These are phyloP conservation scores for Chaenodraco wilsoni DNA, from an alignment of 2,797 vertebrate genomes.

Conservation along the genomic window DNA sequence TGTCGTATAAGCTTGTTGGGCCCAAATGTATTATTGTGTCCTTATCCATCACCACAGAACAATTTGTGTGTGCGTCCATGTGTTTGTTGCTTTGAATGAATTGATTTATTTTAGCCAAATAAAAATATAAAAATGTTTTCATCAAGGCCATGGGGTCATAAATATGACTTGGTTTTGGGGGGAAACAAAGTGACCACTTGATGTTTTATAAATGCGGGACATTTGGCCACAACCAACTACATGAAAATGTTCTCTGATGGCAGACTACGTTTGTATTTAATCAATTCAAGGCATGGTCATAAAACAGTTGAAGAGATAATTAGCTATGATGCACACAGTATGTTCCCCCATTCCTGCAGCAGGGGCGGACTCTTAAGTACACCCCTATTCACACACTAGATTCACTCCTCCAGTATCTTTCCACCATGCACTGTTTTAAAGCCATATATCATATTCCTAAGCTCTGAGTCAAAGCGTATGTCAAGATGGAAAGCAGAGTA, in stretches of 20 bases:
- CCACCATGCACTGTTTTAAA: conserved; percentile 2
- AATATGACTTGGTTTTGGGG: conserved; percentile 33
- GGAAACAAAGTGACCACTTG: conserved; percentile 29
- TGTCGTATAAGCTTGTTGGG: background rate
- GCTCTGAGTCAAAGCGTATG: conserved; percentile 43
- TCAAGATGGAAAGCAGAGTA: background rate
- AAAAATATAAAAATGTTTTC: conserved; percentile 10
- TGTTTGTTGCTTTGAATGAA: conserved; percentile 33
- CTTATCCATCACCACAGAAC: conserved; percentile 12
- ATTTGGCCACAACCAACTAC: conserved; percentile 24
- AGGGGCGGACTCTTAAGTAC: background rate
- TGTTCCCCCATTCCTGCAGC: background rate
- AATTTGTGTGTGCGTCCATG: conserved; percentile 15
- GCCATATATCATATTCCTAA: conserved; percentile 41
- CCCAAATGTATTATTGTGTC: conserved; percentile 16
- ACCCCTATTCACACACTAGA: background rate
- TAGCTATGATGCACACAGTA: background rate
- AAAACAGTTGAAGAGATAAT: conserved; percentile 21
- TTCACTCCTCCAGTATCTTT: conserved; percentile 27
- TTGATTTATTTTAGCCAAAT: conserved; percentile 3
- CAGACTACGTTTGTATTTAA: background rate
- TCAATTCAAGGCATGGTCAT: conserved; percentile 26
- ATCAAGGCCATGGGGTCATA: conserved; percentile 36
- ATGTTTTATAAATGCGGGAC: conserved; percentile 34
- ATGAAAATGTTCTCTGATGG: conserved; percentile 20